Evolutionary conservation across 2,113 vertebrate species (phyloP).

Genomic region (Ia io): DNA sequence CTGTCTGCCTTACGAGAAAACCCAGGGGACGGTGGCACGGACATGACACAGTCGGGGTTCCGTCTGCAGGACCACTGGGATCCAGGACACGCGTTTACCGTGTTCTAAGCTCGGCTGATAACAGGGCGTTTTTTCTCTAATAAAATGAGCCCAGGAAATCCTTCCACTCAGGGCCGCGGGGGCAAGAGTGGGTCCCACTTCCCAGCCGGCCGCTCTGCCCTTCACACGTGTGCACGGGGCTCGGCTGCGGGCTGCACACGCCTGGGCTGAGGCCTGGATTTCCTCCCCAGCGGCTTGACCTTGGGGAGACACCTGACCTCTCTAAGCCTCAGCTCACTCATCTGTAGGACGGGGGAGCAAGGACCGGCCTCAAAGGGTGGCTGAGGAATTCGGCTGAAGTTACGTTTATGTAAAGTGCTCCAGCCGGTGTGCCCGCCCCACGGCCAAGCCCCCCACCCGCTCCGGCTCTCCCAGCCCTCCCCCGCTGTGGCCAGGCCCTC

Average conservation of each 20-base stretch:
- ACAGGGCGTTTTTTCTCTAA: background rate
- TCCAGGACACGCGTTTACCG: background rate
- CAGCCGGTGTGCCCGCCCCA: rapidly evolving
- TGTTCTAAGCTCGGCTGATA: background rate
- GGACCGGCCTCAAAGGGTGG: background rate
- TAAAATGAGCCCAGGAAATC: background rate
- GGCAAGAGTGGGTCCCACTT: background rate
- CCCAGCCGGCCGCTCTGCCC: background rate
- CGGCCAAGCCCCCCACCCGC: background rate
- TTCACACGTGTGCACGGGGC: rapidly evolving
- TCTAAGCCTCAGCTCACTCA: background rate
- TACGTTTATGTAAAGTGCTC: background rate
- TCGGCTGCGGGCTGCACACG: background rate
- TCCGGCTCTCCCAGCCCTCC: background rate
- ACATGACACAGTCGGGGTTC: no score
- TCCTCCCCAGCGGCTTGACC: background rate
- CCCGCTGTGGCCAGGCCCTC: background rate
- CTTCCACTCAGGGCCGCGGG: background rate
- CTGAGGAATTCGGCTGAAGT: background rate
- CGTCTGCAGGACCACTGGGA: background rate
- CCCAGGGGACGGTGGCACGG: rapidly evolving
- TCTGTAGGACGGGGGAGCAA: background rate
- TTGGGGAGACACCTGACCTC: background rate
- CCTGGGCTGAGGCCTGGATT: background rate
- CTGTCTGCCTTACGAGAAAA: rapidly evolving